phyloP scores from a whole-genome alignment of 1,140 invertebrate species.

The Bombus pyrosoma region DNA sequence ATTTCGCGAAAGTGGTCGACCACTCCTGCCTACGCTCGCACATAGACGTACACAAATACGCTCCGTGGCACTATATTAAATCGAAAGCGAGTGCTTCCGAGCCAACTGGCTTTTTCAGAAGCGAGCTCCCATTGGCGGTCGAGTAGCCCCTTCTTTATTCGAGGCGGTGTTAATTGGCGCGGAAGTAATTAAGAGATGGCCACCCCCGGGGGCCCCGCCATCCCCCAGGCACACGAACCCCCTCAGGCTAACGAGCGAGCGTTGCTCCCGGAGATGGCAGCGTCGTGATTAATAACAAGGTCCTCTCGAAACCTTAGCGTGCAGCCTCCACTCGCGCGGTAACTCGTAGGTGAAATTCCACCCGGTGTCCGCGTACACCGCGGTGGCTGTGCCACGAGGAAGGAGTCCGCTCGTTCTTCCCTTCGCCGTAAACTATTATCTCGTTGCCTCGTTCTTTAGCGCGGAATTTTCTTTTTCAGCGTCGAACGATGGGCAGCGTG shows the following conservation, averaged over 20 bases:
- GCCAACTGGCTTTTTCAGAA: slow-evolving; percentile 61
- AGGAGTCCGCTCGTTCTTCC: slow-evolving; percentile 24
- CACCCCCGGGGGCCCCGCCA: slow-evolving; percentile 62
- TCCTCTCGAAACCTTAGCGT: slow-evolving; percentile 69
- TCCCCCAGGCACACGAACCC: slow-evolving; percentile 46
- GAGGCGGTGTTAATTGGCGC: slow-evolving; percentile 81
- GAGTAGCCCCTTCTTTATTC: slow-evolving; percentile 69
- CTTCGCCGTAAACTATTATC: not conserved
- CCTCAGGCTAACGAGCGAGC: slow-evolving; percentile 77
- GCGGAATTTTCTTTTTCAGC: slow-evolving; percentile 13
- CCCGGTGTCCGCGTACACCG: slow-evolving; percentile 13
- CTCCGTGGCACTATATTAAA: slow-evolving; percentile 47
- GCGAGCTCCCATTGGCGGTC: slow-evolving; percentile 69
- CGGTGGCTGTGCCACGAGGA: slow-evolving; percentile 30
- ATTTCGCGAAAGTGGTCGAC: slow-evolving; percentile 44
- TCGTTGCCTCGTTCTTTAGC: not conserved
- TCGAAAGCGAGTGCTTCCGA: slow-evolving; percentile 57
- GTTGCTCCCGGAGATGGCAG: slow-evolving; percentile 76
- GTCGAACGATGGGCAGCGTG: slow-evolving; percentile 53
- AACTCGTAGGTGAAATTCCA: slow-evolving; percentile 67
- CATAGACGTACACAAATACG: not conserved
- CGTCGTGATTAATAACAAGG: slow-evolving; percentile 81
- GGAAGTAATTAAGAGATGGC: slow-evolving; percentile 82
- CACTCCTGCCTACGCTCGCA: not conserved
- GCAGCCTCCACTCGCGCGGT: slow-evolving; percentile 58